These are phyloP conservation scores for Danio tinwini DNA, from an alignment of 2,797 vertebrate genomes.

Conservation along the genomic window DNA sequence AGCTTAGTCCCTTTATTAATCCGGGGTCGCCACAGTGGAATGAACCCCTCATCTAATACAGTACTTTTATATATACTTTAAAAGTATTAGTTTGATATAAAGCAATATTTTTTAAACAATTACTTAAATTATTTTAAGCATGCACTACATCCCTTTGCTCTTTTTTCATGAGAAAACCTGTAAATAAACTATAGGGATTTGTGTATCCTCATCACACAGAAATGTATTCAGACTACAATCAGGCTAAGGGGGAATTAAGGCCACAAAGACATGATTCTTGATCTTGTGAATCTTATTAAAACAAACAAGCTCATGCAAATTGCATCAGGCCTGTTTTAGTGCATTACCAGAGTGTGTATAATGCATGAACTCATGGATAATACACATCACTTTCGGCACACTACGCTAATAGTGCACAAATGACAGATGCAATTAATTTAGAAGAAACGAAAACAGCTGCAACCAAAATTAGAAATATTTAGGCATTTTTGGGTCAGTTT, in stretches of 20 bases:
- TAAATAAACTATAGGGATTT: not conserved
- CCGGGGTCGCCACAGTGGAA: too few species aligned
- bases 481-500: not conserved
- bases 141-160: not conserved
- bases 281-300: conserved; percentile 47
- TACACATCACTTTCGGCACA: conserved; percentile 40
- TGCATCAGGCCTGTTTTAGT: conserved; percentile 46
- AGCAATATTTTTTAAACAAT: not conserved
- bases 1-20: too few species aligned
- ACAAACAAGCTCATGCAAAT: conserved; percentile 54
- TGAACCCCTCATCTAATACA: too few species aligned
- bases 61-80: not conserved
- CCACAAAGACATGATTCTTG: conserved; percentile 50
- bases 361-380: conserved; percentile 60
- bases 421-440: conserved; percentile 21
- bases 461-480: conserved; percentile 8
- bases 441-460: not conserved
- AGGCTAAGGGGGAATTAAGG: conserved; percentile 21
- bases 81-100: not conserved
- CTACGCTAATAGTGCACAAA: not conserved
- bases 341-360: conserved; percentile 51
- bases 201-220: not conserved
- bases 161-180: not conserved
- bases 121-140: not conserved
- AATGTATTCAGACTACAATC: conserved; percentile 25